A percentile compares a stretch with the other conserved stretches of the same genome.
Evolutionary conservation across 1,140 invertebrate genomes (phyloP).

Genomic region (Dreissena rostriformis): DNA sequence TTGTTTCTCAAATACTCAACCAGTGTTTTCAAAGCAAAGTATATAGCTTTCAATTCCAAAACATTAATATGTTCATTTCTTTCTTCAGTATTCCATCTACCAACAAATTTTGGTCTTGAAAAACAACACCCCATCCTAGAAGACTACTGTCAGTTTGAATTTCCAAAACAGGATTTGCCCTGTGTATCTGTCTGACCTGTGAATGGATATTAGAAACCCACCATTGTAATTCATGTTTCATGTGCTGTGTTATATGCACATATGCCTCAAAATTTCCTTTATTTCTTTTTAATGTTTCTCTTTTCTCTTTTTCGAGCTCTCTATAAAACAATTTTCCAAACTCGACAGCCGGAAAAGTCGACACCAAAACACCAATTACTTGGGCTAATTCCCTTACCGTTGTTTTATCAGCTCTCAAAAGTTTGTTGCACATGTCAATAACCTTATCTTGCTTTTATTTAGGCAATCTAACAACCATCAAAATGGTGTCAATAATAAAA

Average conservation of each 20-base stretch:
- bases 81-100: background rate
- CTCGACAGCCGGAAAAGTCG: constrained; percentile 31
- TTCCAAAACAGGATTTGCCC: constrained; percentile 1
- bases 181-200: background rate
- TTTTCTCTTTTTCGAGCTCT: constrained; percentile 25
- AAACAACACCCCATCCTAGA: constrained; percentile 5
- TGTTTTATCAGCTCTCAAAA: background rate
- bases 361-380: constrained; percentile 11
- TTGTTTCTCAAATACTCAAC: background rate
- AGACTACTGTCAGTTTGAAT: constrained; percentile 26
- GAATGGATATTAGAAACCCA: constrained; percentile 8
- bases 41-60: background rate
- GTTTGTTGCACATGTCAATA: constrained; percentile 10
- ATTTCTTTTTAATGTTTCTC: constrained; percentile 10
- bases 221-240: constrained; percentile 20
- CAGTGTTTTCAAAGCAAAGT: constrained; percentile 3
- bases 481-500: constrained; percentile 42
- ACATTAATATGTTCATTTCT: constrained; percentile 12
- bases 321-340: constrained; percentile 25
- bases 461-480: constrained; percentile 41
- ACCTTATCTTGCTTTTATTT: constrained; percentile 35
- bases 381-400: background rate
- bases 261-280: constrained; percentile 14
- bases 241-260: constrained; percentile 10
- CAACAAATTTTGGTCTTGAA: background rate